Percentiles rank a stretch among this genome's conserved stretches.
Conservation (phyloP, 53 echinoderm and acorn worm species). For the Henricia sp. region DNA sequence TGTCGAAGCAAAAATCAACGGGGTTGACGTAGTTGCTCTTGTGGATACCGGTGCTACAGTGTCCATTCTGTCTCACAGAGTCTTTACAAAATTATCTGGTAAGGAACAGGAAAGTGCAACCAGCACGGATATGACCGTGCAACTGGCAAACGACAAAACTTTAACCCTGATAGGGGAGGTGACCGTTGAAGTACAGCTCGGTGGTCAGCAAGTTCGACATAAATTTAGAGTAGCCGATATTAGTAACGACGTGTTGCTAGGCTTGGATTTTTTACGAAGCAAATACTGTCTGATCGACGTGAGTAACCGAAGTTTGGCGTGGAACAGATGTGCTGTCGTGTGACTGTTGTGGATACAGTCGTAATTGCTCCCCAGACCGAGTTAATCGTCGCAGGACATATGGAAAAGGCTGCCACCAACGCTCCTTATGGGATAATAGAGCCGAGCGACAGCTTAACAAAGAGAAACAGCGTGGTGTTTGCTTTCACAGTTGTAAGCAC, state of each 20-base stretch:
- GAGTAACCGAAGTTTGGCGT: slow-evolving; percentile 3
- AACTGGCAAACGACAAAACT: slow-evolving; percentile 8
- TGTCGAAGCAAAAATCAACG: not conserved
- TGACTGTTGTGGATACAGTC: slow-evolving; percentile 22
- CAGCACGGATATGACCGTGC: slow-evolving; percentile 5
- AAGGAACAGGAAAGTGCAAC: not conserved
- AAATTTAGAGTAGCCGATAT: not conserved
- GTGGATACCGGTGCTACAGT: slow-evolving; percentile 60
- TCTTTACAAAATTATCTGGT: slow-evolving; percentile 1
- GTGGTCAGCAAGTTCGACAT: slow-evolving; percentile 18
- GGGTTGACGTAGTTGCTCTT: not conserved
- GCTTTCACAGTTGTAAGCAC: slow-evolving; percentile 32
- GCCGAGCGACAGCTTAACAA: slow-evolving; percentile 8
- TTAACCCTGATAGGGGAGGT: slow-evolving; percentile 8
- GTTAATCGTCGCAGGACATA: slow-evolving; percentile 4
- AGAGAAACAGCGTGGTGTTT: slow-evolving; percentile 24
- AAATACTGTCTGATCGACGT: slow-evolving; percentile 18
- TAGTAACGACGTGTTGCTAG: slow-evolving; percentile 14
- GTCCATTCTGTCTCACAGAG: slow-evolving; percentile 16
- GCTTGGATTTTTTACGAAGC: slow-evolving; percentile 11
- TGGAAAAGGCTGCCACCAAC: not conserved
- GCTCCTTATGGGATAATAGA: slow-evolving; percentile 9
- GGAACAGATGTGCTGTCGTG: slow-evolving; percentile 27
- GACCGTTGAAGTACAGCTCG: not conserved
- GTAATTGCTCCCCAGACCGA: slow-evolving; percentile 6